Base-by-base conservation (phyloP, 2,797 vertebrate species). In the Nannoperca australis region DNA sequence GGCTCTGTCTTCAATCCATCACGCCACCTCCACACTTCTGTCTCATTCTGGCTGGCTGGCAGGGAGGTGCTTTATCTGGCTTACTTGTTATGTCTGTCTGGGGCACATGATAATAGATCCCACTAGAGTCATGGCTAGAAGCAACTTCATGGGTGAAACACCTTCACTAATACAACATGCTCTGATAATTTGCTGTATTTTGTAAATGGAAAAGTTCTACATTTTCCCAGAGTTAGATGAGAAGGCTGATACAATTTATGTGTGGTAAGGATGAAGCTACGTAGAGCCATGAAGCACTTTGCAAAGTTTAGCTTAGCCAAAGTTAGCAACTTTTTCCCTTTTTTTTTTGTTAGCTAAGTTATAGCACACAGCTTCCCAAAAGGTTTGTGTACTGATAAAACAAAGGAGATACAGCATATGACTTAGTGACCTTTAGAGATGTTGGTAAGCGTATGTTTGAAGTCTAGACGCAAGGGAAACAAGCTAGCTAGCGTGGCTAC, bases 1-100 rank as follows among this genome's bases (percentile, higher is more conserved):
- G 79, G 61, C 81, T 60, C 55, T 14, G 58, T 64, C 80, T 73
- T 81, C 68, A 50, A 84, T 92, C 85, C 89, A 92, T 92, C 88
- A 89, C 59, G 2, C 81, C 70, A 7, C 85, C 83, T 79, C 83
- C 77, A 36, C 79, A 66, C 81, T 76, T 70, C 75, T 66, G 59
- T 68, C 73, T 84, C 73, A 20, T 70, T 67, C 68, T 79, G 85
- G 45, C 55, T 89, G 67, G 38, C 82, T 89, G 77, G 78, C 78
- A 71, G 84, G 51, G 69, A 71, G 73, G 73, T 58, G 30, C 75
- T 85, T 71, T 87, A 85, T 89, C 90, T 88, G 88, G 83, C 81
- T 82, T 59, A 78, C 69, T 67, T 81, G 83, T 87, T 85, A 59
- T 70, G 67, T 73, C 85, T 78, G 81, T 83, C 88, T 83, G 69